Base-by-base conservation (phyloP, 2,113 vertebrate species). In the Scytalopus superciliaris region DNA sequence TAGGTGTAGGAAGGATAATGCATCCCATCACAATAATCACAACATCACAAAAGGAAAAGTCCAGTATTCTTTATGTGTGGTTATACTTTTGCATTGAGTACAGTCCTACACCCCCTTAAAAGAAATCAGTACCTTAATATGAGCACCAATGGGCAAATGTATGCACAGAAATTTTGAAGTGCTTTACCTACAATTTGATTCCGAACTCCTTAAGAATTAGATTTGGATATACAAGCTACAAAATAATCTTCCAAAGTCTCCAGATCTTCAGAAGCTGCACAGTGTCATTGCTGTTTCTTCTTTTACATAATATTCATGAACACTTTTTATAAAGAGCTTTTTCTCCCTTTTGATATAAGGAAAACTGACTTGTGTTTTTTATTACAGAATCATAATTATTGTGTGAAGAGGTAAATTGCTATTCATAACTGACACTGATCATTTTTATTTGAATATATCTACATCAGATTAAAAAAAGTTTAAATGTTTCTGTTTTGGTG, bases 61-160 rank as follows among this genome's bases (percentile, higher is more conserved):
- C 28, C 1, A 0, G 5, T 11, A 44, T 9, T 37, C 8, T 11
- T 56, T 9, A 14, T 10, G 24, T 18, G 21, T 37, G 9, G 19
- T 24, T 81, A 3, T 1, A 53, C 25, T 40, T 73, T 66, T 44
- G n/a, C 25, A 70, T 1, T 53, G 52, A 78, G 6, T 39, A 19
- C 10, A 59, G 18, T 24, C 8, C 7, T 74, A 16, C 10, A 9
- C 11, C 49, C 16, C 27, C 64, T 56, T 37, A 18, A 89, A 87
- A 83, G 14, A 28, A 70, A 22, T 27, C 33, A 52, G 16, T 5
- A 10, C 3, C 19, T 68, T 28, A 33, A n/a, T 25, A 15, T 0
- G 0, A 45, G 14, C 17, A 47, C 28, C 33, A 64, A 1, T 31
- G 37, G 39, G 18, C 15, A 84, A 77, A 66, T 3, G 12, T 9